A percentile compares a stretch with the other conserved stretches of the same genome.
phyloP scores from a whole-genome alignment of 2,888 invertebrate genomes.

The Eledona agricola region DNA sequence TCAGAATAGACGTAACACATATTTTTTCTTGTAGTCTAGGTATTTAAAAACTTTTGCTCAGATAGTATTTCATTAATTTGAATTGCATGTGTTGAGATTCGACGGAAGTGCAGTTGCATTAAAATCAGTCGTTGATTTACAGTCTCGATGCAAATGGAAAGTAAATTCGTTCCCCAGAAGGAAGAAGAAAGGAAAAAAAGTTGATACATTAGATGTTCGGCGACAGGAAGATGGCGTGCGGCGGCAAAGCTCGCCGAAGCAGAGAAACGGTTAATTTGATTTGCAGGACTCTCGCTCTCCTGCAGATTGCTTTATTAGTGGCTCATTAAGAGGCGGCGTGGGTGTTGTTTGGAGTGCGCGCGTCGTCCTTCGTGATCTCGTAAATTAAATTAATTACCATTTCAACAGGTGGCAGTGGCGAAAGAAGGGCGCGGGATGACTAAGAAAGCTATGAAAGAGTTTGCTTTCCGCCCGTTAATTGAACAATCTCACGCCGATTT shows the following conservation, averaged over 20 bases:
- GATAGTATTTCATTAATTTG: too few relatives aligned
- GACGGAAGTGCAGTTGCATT: too few relatives aligned
- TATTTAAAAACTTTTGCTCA: too few relatives aligned
- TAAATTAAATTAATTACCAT: constrained; percentile 60
- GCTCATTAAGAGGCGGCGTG: constrained; percentile 53
- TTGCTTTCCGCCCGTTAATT: constrained; percentile 55
- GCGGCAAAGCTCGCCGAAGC: too few relatives aligned
- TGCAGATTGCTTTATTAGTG: constrained; percentile 55
- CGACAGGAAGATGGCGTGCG: constrained; percentile 1
- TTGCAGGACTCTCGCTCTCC: constrained; percentile 14
- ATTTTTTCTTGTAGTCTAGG: too few relatives aligned
- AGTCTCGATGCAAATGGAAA: too few relatives aligned
- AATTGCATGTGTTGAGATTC: too few relatives aligned
- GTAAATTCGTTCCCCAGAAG: too few relatives aligned
- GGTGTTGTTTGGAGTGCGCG: constrained; percentile 45
- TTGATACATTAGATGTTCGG: too few relatives aligned
- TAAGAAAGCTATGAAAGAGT: constrained; percentile 51
- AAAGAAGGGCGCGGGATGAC: constrained; percentile 39
- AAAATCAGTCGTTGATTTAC: too few relatives aligned
- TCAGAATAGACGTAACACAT: too few relatives aligned
- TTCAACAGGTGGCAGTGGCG: constrained; percentile 57
- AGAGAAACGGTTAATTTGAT: constrained; percentile 10
- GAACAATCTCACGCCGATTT: constrained; percentile 50
- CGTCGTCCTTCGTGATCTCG: constrained; percentile 51
- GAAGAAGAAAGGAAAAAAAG: too few relatives aligned